Conservation (phyloP, 2,797 vertebrate species). For the Acanthopagrus latus region DNA sequence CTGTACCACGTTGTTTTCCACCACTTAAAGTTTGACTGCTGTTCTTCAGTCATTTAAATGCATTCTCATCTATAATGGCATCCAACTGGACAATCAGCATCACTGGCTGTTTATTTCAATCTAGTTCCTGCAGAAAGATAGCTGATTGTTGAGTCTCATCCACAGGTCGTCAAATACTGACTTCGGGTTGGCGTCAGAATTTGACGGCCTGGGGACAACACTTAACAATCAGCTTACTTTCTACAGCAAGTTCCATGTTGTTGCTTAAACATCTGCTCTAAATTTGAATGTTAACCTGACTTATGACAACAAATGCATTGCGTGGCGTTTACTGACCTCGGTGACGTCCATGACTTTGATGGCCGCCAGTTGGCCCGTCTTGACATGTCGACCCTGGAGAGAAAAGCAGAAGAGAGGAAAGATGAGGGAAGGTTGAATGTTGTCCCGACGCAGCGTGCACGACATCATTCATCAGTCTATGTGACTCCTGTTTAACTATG, state of each 20-base stretch:
- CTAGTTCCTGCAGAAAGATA: background rate
- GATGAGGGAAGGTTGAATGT: conserved; percentile 16
- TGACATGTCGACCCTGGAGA: conserved; percentile 97
- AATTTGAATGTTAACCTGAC: background rate
- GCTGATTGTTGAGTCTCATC: too few relatives aligned
- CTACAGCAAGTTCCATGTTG: too few relatives aligned
- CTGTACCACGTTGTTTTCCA: background rate
- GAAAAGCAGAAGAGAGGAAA: conserved; percentile 23
- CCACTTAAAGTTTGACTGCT: background rate
- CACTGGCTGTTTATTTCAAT: background rate
- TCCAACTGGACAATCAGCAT: background rate
- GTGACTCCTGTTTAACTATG: background rate
- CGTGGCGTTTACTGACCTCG: conserved; percentile 87
- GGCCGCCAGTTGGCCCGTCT: conserved; percentile 97
- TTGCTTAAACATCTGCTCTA: background rate
- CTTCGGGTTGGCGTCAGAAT: too few relatives aligned
- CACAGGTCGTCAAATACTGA: too few relatives aligned
- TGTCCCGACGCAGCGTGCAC: background rate
- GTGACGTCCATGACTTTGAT: conserved; percentile 99
- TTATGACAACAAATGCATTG: background rate
- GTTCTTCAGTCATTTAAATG: background rate
- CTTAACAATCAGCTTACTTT: too few relatives aligned
- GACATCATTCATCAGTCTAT: background rate
- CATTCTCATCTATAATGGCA: background rate
- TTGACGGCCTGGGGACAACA: too few relatives aligned